These are phyloP conservation scores for Ondatra zibethicus DNA, from an alignment of 2,113 vertebrate genomes.

Conservation along the genomic window DNA sequence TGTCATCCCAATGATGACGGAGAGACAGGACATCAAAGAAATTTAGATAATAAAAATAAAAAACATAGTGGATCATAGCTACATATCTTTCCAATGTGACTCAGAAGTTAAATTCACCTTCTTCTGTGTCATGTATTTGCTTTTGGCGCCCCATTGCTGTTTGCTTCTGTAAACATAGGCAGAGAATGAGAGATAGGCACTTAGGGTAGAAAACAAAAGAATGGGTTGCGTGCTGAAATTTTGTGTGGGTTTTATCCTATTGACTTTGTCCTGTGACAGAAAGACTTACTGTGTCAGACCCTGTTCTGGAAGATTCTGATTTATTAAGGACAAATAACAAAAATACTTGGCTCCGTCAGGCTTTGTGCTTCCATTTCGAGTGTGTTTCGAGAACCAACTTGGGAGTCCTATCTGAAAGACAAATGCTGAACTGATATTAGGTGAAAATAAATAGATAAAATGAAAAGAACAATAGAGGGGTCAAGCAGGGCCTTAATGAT, in stretches of 20 bases:
- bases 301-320: background rate
- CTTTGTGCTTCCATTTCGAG: background rate
- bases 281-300: background rate
- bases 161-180: background rate
- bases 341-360: background rate
- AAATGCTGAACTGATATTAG: background rate
- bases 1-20: background rate
- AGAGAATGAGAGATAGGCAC: background rate
- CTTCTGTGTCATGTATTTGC: background rate
- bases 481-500: background rate
- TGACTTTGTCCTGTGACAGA: conserved; percentile 10
- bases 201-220: background rate
- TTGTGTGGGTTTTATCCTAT: background rate
- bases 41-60: conserved; percentile 32
- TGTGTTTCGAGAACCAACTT: background rate
- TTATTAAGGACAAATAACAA: background rate
- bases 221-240: background rate
- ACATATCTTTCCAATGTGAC: background rate
- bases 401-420: background rate
- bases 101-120: background rate
- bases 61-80: background rate
- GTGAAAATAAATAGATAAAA: background rate
- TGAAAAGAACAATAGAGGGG: background rate
- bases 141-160: background rate
- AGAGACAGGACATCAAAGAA: background rate